Conservation (phyloP, 1,140 invertebrate species). For the Drosophila sp. region DNA sequence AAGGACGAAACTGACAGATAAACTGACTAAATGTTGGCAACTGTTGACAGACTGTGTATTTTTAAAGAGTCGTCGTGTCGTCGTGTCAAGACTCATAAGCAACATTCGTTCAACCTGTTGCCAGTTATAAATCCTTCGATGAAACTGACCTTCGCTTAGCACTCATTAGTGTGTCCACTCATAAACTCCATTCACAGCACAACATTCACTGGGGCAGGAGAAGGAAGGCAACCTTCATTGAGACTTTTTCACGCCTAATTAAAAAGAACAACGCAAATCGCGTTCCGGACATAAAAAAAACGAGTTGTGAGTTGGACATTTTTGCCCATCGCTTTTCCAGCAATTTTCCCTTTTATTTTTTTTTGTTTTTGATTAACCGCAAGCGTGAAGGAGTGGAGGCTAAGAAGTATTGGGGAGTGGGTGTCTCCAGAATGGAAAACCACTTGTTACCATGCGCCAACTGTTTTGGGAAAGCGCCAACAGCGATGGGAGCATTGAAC, state of each 20-base stretch:
- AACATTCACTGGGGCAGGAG: slow-evolving; percentile 7
- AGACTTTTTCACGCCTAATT: slow-evolving; percentile 72
- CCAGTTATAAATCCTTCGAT: slow-evolving; percentile 6
- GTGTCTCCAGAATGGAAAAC: slow-evolving; percentile 47
- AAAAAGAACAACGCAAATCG: slow-evolving; percentile 46
- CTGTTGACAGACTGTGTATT: slow-evolving; percentile 23
- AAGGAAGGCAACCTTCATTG: slow-evolving; percentile 43
- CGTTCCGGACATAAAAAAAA: slow-evolving; percentile 23
- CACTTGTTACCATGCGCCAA: slow-evolving; percentile 67
- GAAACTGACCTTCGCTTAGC: slow-evolving; percentile 38
- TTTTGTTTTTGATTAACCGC: slow-evolving; percentile 44
- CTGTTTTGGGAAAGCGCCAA: slow-evolving; percentile 76
- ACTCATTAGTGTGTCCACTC: slow-evolving; percentile 43
- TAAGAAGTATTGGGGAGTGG: not conserved
- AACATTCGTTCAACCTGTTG: slow-evolving; percentile 30
- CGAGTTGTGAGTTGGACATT: slow-evolving; percentile 30
- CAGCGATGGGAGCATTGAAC: slow-evolving; percentile 75
- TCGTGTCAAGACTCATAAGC: slow-evolving; percentile 11
- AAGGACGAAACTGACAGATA: slow-evolving; percentile 21
- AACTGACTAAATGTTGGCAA: slow-evolving; percentile 2
- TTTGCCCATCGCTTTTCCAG: not conserved
- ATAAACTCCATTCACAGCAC: slow-evolving; percentile 18
- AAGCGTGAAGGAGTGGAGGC: slow-evolving; percentile 23
- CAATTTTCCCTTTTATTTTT: slow-evolving; percentile 13
- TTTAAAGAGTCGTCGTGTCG: too few relatives aligned